Base-by-base conservation (phyloP, 2,113 vertebrate species). In the Hippocampus comes region DNA sequence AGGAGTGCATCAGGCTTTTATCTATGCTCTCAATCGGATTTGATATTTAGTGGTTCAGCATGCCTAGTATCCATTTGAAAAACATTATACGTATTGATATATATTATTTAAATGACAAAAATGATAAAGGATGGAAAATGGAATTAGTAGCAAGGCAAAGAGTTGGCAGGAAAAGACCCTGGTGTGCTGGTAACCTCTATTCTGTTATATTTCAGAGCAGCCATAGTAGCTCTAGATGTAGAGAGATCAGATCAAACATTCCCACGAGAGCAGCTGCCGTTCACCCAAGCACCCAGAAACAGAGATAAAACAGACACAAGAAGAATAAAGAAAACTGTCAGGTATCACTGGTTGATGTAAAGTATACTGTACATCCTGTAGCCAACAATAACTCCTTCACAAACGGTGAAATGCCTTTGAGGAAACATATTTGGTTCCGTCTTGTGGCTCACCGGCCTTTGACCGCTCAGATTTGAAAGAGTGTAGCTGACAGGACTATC, bases 381-480 rank as follows among this genome's bases (percentile, higher is more conserved):
- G 48, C 5, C 48, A 18, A 66, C 18, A 41, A 63, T 18, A 61
- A 4, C 41, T 46, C 17, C 27, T 27, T 66, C 64, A 27, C 12
- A 46, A 48, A 85, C 80, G 79, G 34, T 75, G 78, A 79, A 70
- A 38, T 41, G 65, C 77, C 78, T 84, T 84, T 84, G 78, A 88
- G 70, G 75, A 84, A 82, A 25, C 63, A 71, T 84, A 73, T 59
- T 59, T 59, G 10, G 12, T 30, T 60, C 57, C 67, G 72, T 68
- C 79, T 80, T 76, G 66, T 85, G 75, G 78, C 63, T n/a, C 61
- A 60, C 64, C 76, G 42, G 71, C 84, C 80, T 78, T 79, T 68
- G 74, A 86, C 86, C 82, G 89, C 87, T 89, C 56, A 4, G 71
- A 76, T 75, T 75, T 78, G 80, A 49, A 77, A 59, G 27, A 57